Percentiles rank a stretch among this genome's conserved stretches.
Conservation (phyloP, 1,140 invertebrate species). For the Diachasma alloeum region DNA sequence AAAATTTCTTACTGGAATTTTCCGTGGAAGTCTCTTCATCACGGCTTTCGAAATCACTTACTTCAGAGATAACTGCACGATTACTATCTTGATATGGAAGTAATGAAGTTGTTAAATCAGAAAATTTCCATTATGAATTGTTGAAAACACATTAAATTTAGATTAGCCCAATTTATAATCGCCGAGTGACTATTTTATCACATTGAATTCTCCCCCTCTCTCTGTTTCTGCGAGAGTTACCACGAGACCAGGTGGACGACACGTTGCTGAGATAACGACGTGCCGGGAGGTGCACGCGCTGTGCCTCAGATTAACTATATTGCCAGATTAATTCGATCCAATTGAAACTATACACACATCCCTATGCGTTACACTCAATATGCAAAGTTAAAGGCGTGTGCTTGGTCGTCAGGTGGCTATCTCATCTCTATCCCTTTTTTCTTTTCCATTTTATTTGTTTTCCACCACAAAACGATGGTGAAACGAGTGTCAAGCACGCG, state of each 20-base stretch:
- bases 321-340: constrained; percentile 15
- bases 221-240: neutral
- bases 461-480: neutral
- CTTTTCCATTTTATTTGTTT: neutral
- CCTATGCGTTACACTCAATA: constrained; percentile 2
- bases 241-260: constrained; percentile 7
- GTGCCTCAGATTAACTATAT: neutral
- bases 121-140: too few species aligned
- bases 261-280: constrained; percentile 6
- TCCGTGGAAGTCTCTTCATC: too few species aligned
- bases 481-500: constrained; percentile 9
- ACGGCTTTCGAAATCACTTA: too few species aligned
- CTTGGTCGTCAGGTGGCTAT: constrained; percentile 6
- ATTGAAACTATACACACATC: constrained; percentile 10
- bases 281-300: constrained; percentile 14
- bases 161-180: neutral
- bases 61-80: too few species aligned
- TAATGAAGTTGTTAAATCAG: too few species aligned
- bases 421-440: neutral
- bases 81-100: too few species aligned
- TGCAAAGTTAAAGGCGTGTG: neutral
- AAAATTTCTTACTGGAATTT: too few species aligned
- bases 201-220: neutral
- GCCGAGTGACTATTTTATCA: neutral
- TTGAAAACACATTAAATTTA: neutral